Evolutionary conservation across 92 coral and sea anemone genomes (phyloP).

Genomic region (Epizoanthus scotinus): DNA sequence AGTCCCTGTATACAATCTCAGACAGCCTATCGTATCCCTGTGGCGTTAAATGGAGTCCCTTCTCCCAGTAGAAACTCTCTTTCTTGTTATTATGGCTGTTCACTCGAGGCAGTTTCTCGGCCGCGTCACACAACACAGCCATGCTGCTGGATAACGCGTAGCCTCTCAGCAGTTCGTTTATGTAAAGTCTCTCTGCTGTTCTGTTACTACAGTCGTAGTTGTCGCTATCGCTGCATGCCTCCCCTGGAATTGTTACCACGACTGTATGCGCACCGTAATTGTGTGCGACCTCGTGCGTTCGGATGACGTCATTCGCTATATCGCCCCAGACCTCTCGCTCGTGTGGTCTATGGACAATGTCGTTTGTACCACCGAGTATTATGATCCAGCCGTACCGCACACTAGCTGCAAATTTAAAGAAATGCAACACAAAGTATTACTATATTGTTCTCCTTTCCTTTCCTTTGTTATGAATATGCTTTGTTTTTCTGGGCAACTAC

Average conservation of each 20-base stretch:
- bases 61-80: constrained; percentile 77
- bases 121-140: constrained; percentile 84
- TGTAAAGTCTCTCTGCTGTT: constrained; percentile 63
- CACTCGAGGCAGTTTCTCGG: constrained; percentile 64
- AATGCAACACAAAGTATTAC: neutral
- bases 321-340: constrained; percentile 76
- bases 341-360: constrained; percentile 68
- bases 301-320: constrained; percentile 76
- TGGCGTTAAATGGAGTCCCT: constrained; percentile 82
- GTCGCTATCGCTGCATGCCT: constrained; percentile 70
- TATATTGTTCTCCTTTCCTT: too few relatives aligned
- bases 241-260: constrained; percentile 87
- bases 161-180: constrained; percentile 71
- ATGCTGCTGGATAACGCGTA: constrained; percentile 76
- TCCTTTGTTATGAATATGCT: too few relatives aligned
- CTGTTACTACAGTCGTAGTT: constrained; percentile 57
- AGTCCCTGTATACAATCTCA: constrained; percentile 70
- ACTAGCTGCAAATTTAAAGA: constrained; percentile 52
- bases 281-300: constrained; percentile 80
- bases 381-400: constrained; percentile 79
- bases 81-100: constrained; percentile 62
- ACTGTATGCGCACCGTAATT: constrained; percentile 81
- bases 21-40: constrained; percentile 93
- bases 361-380: constrained; percentile 90
- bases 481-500: too few relatives aligned